Percentiles rank a stretch among this genome's conserved stretches.
Evolutionary conservation across 1,140 invertebrate genomes (phyloP).

Genomic region (Drosophila nasuta): DNA sequence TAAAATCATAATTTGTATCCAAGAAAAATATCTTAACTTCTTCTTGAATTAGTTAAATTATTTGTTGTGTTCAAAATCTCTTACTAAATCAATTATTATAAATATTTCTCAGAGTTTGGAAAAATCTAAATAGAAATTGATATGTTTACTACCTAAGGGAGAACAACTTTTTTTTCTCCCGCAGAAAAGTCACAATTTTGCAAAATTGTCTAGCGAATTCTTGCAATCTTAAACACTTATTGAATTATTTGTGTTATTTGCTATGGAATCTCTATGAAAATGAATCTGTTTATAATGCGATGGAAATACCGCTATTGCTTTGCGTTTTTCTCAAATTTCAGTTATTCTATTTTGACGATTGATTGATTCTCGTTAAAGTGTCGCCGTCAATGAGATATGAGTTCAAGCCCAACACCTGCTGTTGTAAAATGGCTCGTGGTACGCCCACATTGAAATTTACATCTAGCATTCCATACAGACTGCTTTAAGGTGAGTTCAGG

Average conservation of each 20-base stretch:
- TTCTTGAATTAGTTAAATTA: too few species aligned
- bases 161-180: too few species aligned
- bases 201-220: neutral
- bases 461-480: neutral
- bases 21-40: too few species aligned
- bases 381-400: slow-evolving; percentile 17
- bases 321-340: neutral
- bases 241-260: neutral
- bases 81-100: too few species aligned
- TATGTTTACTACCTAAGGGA: too few species aligned
- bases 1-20: too few species aligned
- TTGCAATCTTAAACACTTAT: neutral
- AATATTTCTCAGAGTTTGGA: too few species aligned
- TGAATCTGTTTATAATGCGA: neutral
- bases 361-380: slow-evolving; percentile 41
- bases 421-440: slow-evolving; percentile 13
- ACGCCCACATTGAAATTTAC: slow-evolving; percentile 29
- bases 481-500: slow-evolving; percentile 19
- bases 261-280: neutral
- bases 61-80: too few species aligned
- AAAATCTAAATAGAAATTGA: too few species aligned
- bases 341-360: neutral
- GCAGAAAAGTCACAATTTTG: too few species aligned
- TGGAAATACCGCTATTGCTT: neutral
- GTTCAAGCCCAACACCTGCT: slow-evolving; percentile 35